phyloP scores from a whole-genome alignment of 1,140 invertebrate genomes.

The Agrypnia vestita region DNA sequence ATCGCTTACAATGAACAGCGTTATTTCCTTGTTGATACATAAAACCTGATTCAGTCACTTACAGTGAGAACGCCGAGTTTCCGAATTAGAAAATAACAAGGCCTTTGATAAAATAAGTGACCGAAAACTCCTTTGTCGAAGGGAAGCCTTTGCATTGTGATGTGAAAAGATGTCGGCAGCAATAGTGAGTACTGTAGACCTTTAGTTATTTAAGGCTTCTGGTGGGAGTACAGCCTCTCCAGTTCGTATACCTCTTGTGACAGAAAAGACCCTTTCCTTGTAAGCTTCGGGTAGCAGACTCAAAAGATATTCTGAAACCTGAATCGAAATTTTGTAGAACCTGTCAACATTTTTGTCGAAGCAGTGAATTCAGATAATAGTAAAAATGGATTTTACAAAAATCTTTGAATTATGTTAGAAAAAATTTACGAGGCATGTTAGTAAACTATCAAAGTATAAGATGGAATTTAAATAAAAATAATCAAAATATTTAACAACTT shows the following conservation, averaged over 20 bases:
- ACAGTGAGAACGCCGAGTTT: conserved; percentile 1
- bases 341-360: not conserved
- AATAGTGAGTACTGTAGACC: conserved; percentile 4
- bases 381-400: too few species aligned
- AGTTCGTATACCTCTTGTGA: not conserved
- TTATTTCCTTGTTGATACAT: not conserved
- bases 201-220: conserved; percentile 37
- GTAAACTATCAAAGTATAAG: too few species aligned
- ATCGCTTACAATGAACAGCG: not conserved
- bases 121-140: conserved; percentile 30
- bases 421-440: too few species aligned
- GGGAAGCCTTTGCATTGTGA: conserved; percentile 31
- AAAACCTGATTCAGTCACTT: not conserved
- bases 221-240: conserved; percentile 3
- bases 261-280: conserved; percentile 7
- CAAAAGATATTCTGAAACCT: not conserved
- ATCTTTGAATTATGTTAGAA: too few species aligned
- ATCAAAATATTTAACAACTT: too few species aligned
- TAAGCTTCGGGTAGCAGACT: not conserved
- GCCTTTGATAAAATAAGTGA: conserved; percentile 35
- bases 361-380: too few species aligned
- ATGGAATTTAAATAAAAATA: too few species aligned
- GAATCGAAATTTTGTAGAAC: not conserved
- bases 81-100: conserved; percentile 32
- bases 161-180: conserved; percentile 33